phyloP scores from a whole-genome alignment of 2,888 invertebrate genomes.

The Amphipoea oculea region DNA sequence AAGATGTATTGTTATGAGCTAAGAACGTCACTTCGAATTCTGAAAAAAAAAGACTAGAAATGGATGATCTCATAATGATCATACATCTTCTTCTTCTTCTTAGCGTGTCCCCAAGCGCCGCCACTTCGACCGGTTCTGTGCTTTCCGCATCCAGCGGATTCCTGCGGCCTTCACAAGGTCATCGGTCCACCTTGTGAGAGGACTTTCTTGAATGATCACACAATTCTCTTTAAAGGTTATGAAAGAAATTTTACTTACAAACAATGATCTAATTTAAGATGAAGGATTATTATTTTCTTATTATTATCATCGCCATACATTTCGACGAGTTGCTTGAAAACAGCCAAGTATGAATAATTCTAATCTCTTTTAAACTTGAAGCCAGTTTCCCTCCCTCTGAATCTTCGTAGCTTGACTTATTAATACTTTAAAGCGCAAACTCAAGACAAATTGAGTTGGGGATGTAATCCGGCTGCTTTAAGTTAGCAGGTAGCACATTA shows the following conservation, averaged over 20 bases:
- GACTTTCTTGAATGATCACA: background rate
- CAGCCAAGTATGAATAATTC: constrained; percentile 33
- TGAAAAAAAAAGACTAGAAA: background rate
- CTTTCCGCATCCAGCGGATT: too few relatives aligned
- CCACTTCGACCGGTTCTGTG: too few relatives aligned
- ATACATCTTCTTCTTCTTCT: background rate
- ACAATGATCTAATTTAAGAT: background rate
- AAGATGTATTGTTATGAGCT: background rate
- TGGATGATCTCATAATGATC: too few relatives aligned
- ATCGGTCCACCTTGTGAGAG: too few relatives aligned
- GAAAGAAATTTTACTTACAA: background rate
- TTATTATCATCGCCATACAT: background rate
- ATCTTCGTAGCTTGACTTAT: constrained; percentile 39
- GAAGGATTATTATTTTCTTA: too few relatives aligned
- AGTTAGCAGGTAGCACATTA: constrained; percentile 49
- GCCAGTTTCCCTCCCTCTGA: constrained; percentile 12
- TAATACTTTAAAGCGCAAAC: constrained; percentile 41
- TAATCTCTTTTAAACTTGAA: constrained; percentile 28
- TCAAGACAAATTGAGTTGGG: constrained; percentile 55
- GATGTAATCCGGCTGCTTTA: constrained; percentile 49
- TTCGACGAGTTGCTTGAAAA: constrained; percentile 10
- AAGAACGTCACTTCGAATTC: too few relatives aligned
- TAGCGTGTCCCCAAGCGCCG: too few relatives aligned
- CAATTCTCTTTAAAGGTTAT: background rate
- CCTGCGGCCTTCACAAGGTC: too few relatives aligned